phyloP scores from a whole-genome alignment of 2,113 vertebrate species.

The Pelecanoides urinatrix region DNA sequence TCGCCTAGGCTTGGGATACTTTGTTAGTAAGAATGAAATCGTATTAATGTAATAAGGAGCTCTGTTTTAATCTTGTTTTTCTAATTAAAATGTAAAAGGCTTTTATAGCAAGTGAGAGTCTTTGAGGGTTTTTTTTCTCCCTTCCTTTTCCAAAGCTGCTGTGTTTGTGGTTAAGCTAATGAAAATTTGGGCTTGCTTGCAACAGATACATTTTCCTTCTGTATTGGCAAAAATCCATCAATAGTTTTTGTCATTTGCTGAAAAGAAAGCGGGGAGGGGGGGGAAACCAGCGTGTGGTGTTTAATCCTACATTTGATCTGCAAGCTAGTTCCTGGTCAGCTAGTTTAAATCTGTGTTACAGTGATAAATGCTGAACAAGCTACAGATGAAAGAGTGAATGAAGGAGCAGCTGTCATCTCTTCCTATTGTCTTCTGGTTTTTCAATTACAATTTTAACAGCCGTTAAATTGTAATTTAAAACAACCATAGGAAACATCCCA shows the following conservation, averaged over 20 bases:
- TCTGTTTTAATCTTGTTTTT: slow-evolving; percentile 14
- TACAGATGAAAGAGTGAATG: background rate
- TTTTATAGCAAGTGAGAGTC: background rate
- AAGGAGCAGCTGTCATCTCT: background rate
- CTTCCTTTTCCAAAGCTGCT: background rate
- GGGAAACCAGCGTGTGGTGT: background rate
- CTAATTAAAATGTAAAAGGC: slow-evolving; percentile 26
- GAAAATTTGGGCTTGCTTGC: background rate
- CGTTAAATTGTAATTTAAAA: background rate
- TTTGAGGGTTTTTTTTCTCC: background rate
- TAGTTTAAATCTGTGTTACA: background rate
- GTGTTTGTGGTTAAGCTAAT: background rate
- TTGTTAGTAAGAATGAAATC: background rate
- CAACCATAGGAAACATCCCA: background rate
- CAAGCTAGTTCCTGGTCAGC: background rate
- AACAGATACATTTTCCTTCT: background rate
- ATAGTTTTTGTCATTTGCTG: background rate
- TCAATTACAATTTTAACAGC: background rate
- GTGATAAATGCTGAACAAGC: background rate
- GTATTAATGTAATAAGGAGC: background rate
- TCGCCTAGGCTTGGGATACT: background rate
- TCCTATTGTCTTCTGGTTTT: background rate
- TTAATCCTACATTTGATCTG: background rate
- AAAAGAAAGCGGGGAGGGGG: background rate
- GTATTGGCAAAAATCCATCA: background rate